These are phyloP conservation scores for Hecatera dysodea DNA, from an alignment of 2,888 invertebrate species.

Conservation along the genomic window DNA sequence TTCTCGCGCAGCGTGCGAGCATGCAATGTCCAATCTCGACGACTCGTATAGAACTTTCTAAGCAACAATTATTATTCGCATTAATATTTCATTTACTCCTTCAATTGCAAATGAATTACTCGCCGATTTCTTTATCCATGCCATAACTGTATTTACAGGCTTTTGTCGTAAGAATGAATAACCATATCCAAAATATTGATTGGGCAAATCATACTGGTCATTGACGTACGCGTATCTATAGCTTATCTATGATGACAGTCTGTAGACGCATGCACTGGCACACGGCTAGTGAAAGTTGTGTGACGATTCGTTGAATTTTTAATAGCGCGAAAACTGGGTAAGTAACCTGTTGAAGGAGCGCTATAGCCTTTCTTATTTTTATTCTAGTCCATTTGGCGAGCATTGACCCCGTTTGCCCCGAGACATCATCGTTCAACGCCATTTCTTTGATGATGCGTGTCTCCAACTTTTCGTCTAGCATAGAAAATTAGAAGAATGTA, in stretches of 20 bases:
- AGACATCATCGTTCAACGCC: conserved; percentile 66
- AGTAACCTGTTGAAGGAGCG: conserved; percentile 85
- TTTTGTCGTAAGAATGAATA: conserved; percentile 23
- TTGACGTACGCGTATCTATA: conserved; percentile 52
- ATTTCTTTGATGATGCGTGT: conserved; percentile 67
- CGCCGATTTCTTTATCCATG: conserved; percentile 66
- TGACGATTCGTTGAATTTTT: conserved; percentile 88
- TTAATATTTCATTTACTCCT: conserved; percentile 89
- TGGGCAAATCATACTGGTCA: conserved; percentile 32
- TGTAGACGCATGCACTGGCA: conserved; percentile 72
- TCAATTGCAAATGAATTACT: conserved; percentile 77
- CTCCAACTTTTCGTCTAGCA: conserved; percentile 45
- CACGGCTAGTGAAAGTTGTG: conserved; percentile 88
- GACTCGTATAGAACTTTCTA: conserved; percentile 88
- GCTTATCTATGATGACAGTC: conserved; percentile 67
- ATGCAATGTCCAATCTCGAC: conserved; percentile 89
- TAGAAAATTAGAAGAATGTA: conserved; percentile 46
- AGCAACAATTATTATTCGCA: conserved; percentile 90
- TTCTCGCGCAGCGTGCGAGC: conserved; percentile 90
- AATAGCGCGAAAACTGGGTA: conserved; percentile 88
- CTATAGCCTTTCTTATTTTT: conserved; percentile 87
- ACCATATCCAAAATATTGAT: conserved; percentile 33
- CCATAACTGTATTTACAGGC: conserved; percentile 34
- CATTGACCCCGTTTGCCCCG: conserved; percentile 80
- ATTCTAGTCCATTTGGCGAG: conserved; percentile 84